phyloP scores from a whole-genome alignment of 1,140 invertebrate species.

The Stegodyphus mimosarum region DNA sequence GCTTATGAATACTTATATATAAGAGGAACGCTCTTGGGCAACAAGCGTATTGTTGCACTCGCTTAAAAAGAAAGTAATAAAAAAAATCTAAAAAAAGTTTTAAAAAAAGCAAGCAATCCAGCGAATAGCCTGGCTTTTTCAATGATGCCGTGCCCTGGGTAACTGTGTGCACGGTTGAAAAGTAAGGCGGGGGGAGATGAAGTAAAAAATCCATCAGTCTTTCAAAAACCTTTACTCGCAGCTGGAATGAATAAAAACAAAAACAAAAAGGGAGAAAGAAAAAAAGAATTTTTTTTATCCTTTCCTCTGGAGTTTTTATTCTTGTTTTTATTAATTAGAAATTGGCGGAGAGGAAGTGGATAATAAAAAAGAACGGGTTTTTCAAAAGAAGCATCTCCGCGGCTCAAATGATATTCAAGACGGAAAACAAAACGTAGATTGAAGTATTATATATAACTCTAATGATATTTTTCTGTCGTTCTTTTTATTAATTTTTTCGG shows the following conservation, averaged over 20 bases:
- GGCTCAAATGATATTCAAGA: conserved; percentile 20
- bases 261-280: not conserved
- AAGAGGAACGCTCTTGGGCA: not conserved
- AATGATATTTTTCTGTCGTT: too few species aligned
- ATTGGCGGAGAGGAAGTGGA: conserved; percentile 20
- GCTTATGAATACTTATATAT: not conserved
- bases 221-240: conserved; percentile 25
- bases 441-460: not conserved
- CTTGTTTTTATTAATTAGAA: conserved; percentile 34
- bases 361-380: conserved; percentile 28
- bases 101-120: not conserved
- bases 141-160: conserved; percentile 14
- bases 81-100: not conserved
- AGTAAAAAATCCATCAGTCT: conserved; percentile 13
- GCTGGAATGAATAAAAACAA: conserved; percentile 13
- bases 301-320: not conserved
- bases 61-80: not conserved
- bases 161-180: not conserved
- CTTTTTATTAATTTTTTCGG: too few species aligned
- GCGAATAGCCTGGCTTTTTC: not conserved
- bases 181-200: too few species aligned
- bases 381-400: not conserved
- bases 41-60: conserved; percentile 10
- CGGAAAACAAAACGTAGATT: conserved; percentile 9
- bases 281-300: not conserved